Percentiles rank a stretch among this genome's conserved stretches.
Conservation (phyloP, 2,797 vertebrate species). For the Chaunax sp. region DNA sequence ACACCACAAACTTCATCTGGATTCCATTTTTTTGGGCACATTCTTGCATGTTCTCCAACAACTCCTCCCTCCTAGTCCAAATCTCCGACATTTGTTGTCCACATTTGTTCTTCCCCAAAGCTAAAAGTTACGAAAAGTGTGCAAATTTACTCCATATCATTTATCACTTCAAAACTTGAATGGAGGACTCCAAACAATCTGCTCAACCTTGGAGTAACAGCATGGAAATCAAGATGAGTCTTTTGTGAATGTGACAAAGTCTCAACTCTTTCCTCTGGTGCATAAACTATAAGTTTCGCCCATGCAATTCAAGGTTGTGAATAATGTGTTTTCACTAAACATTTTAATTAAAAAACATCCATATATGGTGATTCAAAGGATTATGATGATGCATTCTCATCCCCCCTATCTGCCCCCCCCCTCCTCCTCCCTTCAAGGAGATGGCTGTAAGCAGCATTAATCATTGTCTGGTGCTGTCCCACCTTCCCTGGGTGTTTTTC, state of each 20-base stretch:
- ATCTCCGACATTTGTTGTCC: constrained; percentile 8
- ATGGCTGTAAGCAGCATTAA: constrained; percentile 69
- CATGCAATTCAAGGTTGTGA: constrained; percentile 61
- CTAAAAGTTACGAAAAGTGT: constrained; percentile 34
- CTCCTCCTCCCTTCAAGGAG: constrained; percentile 71
- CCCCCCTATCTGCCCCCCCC: constrained; percentile 2
- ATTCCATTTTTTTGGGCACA: constrained; percentile 39
- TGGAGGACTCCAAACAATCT: constrained; percentile 35
- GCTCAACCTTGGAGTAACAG: constrained; percentile 61
- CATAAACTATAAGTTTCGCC: constrained; percentile 55
- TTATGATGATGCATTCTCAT: constrained; percentile 40
- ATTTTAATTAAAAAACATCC: constrained; percentile 75
- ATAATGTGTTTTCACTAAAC: constrained; percentile 71
- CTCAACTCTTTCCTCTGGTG: constrained; percentile 30
- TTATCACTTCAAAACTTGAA: constrained; percentile 49
- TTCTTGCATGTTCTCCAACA: constrained; percentile 5
- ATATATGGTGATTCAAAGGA: constrained; percentile 59
- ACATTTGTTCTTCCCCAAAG: neutral
- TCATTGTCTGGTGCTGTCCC: constrained; percentile 73
- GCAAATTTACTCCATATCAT: constrained; percentile 31
- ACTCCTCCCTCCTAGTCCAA: neutral
- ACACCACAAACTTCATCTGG: constrained; percentile 8
- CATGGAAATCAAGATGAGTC: constrained; percentile 44
- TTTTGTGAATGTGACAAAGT: constrained; percentile 56
- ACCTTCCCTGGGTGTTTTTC: constrained; percentile 71